Base-by-base conservation (phyloP, 2,888 invertebrate species). In the Andrena fulva region DNA sequence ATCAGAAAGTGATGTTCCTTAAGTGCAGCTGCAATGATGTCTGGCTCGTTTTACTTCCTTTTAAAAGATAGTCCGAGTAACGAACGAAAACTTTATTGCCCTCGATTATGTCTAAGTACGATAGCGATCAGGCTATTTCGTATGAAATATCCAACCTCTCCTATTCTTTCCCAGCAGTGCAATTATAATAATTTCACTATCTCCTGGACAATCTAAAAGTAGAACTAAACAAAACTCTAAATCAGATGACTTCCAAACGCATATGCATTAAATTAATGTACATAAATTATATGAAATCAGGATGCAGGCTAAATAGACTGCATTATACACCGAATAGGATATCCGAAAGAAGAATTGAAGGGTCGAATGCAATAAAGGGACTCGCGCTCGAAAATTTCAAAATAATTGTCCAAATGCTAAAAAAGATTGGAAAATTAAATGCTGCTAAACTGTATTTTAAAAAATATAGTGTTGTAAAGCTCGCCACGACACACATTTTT, bases 71-170 rank as follows among this genome's bases (percentile, higher is more conserved):
- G 20, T 68, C 24, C 24, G 7, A 48, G 7, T n/a, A 64, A 31
- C 4, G 56, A 42, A 70, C 5, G n/a, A 12, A 35, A 16, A 56
- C 68, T 42, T 67, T 48, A 12, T 35, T 24, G 56, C 20, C 10
- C 8, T 42, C 64, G 12, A 64, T 64, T 72, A 56, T 8, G 31
- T 27, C 56, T 31, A 48, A 74, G 59, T 56, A 2, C 33, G 42
- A 59, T 74, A 68, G 29, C 59, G 48, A 69, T 68, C 68, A 7
- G 10, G 31, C 29, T 5, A n/a, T 67, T 48, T 16, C 33, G 1
- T 16, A n/a, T 10, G 10, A 52, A 62, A 59, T 33, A 20, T 0
- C 7, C 10, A 24, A 56, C 48, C n/a, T 6, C 16, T 59, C 3
- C 48, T 7, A 7, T n/a, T 48, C 31, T n/a, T 31, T 31, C 42